Conservation (phyloP, 64 coral and sea anemone species). For the Anthopleura sola region DNA sequence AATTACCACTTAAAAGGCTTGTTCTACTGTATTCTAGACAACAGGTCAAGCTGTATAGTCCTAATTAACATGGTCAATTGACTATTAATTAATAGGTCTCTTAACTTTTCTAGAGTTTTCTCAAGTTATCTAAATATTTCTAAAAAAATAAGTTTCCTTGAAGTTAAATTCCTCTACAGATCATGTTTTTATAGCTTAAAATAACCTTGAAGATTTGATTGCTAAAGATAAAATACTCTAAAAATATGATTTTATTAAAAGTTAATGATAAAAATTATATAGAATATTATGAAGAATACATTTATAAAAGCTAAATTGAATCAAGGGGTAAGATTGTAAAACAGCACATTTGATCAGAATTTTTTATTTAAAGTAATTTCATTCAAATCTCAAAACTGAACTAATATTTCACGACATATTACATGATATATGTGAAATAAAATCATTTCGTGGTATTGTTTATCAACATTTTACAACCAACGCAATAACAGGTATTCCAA, state of each 20-base stretch:
- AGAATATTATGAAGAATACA: neutral
- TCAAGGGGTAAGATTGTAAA: too few species aligned
- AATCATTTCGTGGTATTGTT: too few species aligned
- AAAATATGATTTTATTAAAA: neutral
- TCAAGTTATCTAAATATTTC: neutral
- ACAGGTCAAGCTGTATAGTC: neutral
- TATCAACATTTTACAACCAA: too few species aligned
- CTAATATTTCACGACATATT: too few species aligned
- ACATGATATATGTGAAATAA: too few species aligned
- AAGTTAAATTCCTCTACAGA: too few species aligned
- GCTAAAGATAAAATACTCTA: neutral
- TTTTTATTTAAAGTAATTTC: neutral
- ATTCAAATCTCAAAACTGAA: neutral
- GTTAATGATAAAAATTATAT: neutral
- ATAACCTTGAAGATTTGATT: neutral
- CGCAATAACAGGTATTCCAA: too few species aligned
- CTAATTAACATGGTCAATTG: neutral
- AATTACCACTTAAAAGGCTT: too few species aligned
- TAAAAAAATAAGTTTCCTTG: neutral
- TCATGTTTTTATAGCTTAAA: neutral
- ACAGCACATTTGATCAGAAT: neutral
- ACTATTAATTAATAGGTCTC: neutral
- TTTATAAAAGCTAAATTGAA: too few species aligned
- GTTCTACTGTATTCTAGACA: too few species aligned
- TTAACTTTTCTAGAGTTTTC: neutral